Percentiles rank a stretch among this genome's conserved stretches.
Evolutionary conservation across 2,797 vertebrate genomes (phyloP).

Genomic region (Morelia viridis): DNA sequence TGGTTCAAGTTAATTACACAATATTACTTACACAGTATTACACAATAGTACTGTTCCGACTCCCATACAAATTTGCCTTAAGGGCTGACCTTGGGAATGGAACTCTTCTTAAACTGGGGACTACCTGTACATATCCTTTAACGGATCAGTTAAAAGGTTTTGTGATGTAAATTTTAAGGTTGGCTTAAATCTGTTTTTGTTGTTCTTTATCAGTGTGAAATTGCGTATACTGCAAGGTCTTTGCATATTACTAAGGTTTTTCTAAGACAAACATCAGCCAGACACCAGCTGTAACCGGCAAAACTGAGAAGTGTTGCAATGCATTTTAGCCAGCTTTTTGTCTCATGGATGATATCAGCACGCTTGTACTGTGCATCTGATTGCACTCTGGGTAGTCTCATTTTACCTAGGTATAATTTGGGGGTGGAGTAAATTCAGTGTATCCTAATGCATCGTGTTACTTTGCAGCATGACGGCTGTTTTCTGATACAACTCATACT

Average conservation of each 20-base stretch:
- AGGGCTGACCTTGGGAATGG: too few species aligned
- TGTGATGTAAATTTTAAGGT: neutral
- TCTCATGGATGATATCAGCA: constrained; percentile 33
- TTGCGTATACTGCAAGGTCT: neutral
- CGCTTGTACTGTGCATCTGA: constrained; percentile 30
- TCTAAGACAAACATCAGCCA: neutral
- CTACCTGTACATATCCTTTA: neutral
- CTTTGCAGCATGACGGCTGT: neutral
- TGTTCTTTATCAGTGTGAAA: neutral
- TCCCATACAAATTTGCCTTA: too few species aligned
- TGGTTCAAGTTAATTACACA: too few species aligned
- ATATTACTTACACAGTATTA: too few species aligned
- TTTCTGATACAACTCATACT: neutral
- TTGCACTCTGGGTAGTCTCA: constrained; percentile 41
- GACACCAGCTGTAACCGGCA: neutral
- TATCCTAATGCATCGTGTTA: neutral
- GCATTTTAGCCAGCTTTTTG: constrained; percentile 45
- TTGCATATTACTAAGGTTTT: neutral
- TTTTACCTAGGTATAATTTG: neutral
- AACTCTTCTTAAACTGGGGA: too few species aligned
- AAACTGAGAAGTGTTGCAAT: neutral
- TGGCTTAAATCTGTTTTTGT: neutral
- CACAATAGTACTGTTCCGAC: too few species aligned
- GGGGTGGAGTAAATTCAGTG: accelerated
- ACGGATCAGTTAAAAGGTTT: neutral